These are phyloP conservation scores for Todus mexicanus DNA, from an alignment of 2,797 vertebrate species.

Conservation along the genomic window DNA sequence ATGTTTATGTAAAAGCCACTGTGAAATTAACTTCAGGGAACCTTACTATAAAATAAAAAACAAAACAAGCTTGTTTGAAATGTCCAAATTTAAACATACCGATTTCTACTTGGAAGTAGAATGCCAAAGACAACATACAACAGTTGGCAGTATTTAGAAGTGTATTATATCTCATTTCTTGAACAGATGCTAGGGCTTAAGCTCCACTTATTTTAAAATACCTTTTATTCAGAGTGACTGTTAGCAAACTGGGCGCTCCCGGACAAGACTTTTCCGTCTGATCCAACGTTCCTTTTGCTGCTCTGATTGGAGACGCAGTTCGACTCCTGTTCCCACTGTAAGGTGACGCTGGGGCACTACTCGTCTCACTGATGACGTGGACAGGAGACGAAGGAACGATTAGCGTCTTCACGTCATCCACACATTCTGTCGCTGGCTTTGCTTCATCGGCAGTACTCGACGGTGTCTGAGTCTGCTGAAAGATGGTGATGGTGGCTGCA, in stretches of 20 bases:
- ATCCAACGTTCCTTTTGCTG: conserved; percentile 66
- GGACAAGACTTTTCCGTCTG: conserved; percentile 72
- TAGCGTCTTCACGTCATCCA: conserved; percentile 61
- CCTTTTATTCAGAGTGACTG: conserved; percentile 79
- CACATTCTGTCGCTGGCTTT: conserved; percentile 53
- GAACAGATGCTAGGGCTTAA: neutral
- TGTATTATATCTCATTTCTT: neutral
- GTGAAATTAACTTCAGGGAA: neutral
- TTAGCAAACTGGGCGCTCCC: conserved; percentile 70
- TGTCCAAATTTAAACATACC: neutral
- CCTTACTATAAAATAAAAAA: neutral
- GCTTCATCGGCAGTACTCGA: conserved; percentile 51
- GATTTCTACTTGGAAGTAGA: neutral
- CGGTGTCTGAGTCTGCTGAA: conserved; percentile 55
- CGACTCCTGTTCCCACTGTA: conserved; percentile 71
- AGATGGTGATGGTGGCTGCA: conserved; percentile 40
- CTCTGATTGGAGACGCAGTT: conserved; percentile 78
- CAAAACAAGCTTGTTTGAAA: neutral
- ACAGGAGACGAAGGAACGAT: conserved; percentile 69
- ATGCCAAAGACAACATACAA: neutral
- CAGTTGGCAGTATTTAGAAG: neutral
- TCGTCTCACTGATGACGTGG: conserved; percentile 67
- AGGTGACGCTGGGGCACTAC: conserved; percentile 70
- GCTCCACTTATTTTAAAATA: conserved; percentile 46
- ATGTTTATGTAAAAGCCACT: neutral